Evolutionary conservation across 1,140 invertebrate genomes (phyloP), one percentile per base, ranked within the genome.

Genomic region (Oryctes rhinoceros): DNA sequence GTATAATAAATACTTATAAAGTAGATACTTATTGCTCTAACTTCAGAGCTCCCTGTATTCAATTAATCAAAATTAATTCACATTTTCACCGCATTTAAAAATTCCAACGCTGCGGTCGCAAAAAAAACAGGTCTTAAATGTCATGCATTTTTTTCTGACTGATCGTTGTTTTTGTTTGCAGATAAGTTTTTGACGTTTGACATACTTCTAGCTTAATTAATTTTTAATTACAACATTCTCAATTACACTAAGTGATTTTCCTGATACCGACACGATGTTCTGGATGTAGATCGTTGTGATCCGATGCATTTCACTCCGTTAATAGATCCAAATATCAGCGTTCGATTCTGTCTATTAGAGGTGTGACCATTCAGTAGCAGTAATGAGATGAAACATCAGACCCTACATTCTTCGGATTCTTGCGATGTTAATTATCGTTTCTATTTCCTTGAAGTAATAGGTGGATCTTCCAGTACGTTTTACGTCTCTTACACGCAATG

Each of bases 181-280:
- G 53, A 71, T 4, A 71, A 20, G 20, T 35, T 71, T 71, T 71
- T 71, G 65, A 71, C 65, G 65, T 71, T 71, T 71, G 65, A 71
- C 65, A 71, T 71, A 71, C 65, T 71, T 59, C 13, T 71, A 71
- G 35, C 24, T 37, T 71, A 71, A 71, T 71, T 71, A 71, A n/a
- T 20, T 71, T 37, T 9, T 30, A 71, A 71, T 71, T 30, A 37
- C 65, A 30, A 71, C 65, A 24, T 71, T 30, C 24, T 71, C 9
- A 24, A 71, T 71, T 35, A 13, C 30, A 4, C 11, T 71, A 71
- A 71, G 65, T 71, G 20, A 30, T 71, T 71, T 71, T 71, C 24
- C 24, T 71, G 35, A 35, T 71, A 71, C 35, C 65, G 10, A 37
- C 20, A 71, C 20, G 65, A 59, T 71, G 65, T 71, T 24, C 20